These are phyloP conservation scores for Drosophila robusta DNA, from an alignment of 2,888 invertebrate genomes.

Conservation along the genomic window DNA sequence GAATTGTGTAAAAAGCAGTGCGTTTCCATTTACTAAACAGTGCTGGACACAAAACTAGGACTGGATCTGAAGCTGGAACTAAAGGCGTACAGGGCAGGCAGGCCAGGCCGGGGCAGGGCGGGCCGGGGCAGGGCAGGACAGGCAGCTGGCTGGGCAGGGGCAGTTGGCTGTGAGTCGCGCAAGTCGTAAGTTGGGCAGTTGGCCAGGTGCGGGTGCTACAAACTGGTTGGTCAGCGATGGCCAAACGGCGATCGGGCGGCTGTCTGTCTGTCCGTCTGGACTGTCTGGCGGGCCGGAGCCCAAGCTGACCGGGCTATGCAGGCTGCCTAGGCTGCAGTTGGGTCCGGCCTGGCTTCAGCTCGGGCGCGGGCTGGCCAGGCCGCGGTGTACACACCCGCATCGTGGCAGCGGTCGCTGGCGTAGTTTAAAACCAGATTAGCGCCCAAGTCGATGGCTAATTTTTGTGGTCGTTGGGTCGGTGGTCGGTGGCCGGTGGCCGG, in stretches of 20 bases:
- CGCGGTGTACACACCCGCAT: conserved; percentile 79
- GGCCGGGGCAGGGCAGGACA: conserved; percentile 22
- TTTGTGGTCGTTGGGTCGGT: conserved; percentile 52
- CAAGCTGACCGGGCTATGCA: conserved; percentile 28
- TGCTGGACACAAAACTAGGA: conserved; percentile 9
- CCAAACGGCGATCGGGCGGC: conserved; percentile 55
- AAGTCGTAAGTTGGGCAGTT: conserved; percentile 78
- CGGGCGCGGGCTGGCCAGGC: conserved; percentile 12
- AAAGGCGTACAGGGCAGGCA: conserved; percentile 14
- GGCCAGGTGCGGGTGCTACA: conserved; percentile 83
- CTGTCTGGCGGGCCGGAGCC: conserved; percentile 23
- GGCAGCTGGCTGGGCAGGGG: conserved; percentile 60
- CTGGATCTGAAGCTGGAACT: not conserved
- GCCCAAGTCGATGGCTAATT: conserved; percentile 80
- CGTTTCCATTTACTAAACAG: conserved; percentile 17
- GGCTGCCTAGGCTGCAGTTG: conserved; percentile 39
- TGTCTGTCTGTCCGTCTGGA: conserved; percentile 18
- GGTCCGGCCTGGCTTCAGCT: conserved; percentile 14
- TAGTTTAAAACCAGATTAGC: conserved; percentile 82
- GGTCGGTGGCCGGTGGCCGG: conserved; percentile 11
- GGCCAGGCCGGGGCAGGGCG: not conserved
- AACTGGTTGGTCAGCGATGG: conserved; percentile 76
- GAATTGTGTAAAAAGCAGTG: not conserved
- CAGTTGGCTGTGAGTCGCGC: conserved; percentile 38
- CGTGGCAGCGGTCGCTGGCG: conserved; percentile 57